These are phyloP conservation scores for Laterallus jamaicensis DNA, from an alignment of 2,113 vertebrate genomes.

Conservation along the genomic window DNA sequence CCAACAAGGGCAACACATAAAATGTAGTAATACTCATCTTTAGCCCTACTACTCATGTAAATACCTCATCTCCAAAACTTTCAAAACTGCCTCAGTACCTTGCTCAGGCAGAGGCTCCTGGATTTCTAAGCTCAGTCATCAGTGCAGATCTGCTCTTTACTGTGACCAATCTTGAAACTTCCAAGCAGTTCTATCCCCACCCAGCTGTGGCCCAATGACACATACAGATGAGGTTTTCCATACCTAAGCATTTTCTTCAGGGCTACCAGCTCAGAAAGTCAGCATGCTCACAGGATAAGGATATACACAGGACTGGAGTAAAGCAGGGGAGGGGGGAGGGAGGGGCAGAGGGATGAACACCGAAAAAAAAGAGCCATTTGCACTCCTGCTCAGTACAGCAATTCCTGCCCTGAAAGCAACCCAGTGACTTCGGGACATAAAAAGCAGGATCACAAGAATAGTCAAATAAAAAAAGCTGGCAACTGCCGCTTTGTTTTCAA, in stretches of 20 bases:
- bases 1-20: background rate
- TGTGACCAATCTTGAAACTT: background rate
- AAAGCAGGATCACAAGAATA: background rate
- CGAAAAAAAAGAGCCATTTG: too few species aligned
- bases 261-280: background rate
- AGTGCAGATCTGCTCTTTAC: background rate
- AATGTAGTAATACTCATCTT: background rate
- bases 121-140: background rate
- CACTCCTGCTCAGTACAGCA: background rate
- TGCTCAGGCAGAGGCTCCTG: background rate
- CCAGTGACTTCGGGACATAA: background rate
- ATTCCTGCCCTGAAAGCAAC: background rate
- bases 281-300: background rate
- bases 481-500: background rate
- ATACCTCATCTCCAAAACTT: background rate
- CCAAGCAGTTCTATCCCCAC: background rate
- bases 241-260: rapidly evolving
- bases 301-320: background rate
- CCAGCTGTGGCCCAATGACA: background rate
- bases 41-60: background rate
- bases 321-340: too few species aligned
- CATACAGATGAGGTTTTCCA: background rate
- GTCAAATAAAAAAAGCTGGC: background rate
- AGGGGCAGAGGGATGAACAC: rapidly evolving
- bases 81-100: background rate